Evolutionary conservation across 2,888 invertebrate genomes (phyloP).

Genomic region (Beris chalybata): DNA sequence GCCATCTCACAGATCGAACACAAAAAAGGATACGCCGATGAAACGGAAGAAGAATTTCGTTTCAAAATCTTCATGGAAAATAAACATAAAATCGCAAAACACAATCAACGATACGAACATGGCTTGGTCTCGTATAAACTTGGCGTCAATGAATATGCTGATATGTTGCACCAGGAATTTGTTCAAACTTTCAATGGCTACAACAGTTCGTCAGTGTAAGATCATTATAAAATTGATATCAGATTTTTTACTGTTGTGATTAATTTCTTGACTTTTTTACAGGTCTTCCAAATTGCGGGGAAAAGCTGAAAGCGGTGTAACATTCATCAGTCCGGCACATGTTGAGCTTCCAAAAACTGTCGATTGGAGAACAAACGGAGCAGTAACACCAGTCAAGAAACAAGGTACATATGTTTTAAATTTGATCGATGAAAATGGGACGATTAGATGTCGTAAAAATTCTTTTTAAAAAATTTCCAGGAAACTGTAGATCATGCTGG

Average conservation of each 20-base stretch:
- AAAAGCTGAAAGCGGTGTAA: neutral
- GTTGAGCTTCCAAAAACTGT: slow-evolving; percentile 70
- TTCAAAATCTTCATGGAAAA: slow-evolving; percentile 90
- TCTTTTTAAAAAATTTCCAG: slow-evolving; percentile 33
- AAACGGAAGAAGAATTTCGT: slow-evolving; percentile 79
- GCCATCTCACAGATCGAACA: slow-evolving; percentile 60
- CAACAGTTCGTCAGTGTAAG: slow-evolving; percentile 53
- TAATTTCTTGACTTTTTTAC: neutral
- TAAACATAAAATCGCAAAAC: slow-evolving; percentile 78
- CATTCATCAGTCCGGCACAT: slow-evolving; percentile 58
- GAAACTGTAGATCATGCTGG: slow-evolving; percentile 90
- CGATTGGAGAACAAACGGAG: slow-evolving; percentile 84
- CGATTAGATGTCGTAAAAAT: neutral
- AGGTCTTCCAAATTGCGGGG: neutral
- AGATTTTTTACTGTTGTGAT: too few relatives aligned
- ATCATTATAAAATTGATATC: neutral
- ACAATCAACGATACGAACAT: slow-evolving; percentile 73
- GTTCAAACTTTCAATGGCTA: slow-evolving; percentile 68
- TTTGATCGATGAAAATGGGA: neutral
- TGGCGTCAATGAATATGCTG: slow-evolving; percentile 80
- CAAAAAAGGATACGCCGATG: slow-evolving; percentile 67
- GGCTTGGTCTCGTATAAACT: slow-evolving; percentile 70
- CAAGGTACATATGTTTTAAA: slow-evolving; percentile 67
- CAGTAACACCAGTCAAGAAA: slow-evolving; percentile 86
- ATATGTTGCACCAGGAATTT: slow-evolving; percentile 86